These are phyloP conservation scores for Drosophila bunnanda DNA, from an alignment of 2,888 invertebrate species.

Conservation along the genomic window DNA sequence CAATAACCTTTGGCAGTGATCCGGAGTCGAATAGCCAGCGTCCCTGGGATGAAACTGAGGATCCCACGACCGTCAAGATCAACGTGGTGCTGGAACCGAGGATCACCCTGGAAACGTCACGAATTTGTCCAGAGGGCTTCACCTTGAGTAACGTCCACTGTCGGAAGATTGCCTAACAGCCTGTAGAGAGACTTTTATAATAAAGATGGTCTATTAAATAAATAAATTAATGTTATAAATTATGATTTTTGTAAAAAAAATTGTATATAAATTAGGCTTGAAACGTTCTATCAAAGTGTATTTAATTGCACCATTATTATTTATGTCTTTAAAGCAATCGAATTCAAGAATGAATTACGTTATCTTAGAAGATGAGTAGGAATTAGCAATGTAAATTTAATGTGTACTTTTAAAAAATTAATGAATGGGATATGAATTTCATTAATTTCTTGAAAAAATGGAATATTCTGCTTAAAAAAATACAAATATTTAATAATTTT, in stretches of 20 bases:
- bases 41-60: constrained; percentile 6
- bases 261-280: not conserved
- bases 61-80: not conserved
- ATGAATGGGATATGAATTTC: too few relatives aligned
- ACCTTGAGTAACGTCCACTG: constrained; percentile 46
- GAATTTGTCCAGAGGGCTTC: constrained; percentile 50
- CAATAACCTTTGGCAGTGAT: constrained; percentile 19
- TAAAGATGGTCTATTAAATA: not conserved
- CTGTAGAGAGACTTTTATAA: not conserved
- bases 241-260: not conserved
- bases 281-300: not conserved
- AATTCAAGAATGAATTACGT: not conserved
- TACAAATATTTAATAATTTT: not conserved
- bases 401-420: too few relatives aligned
- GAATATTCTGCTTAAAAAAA: not conserved
- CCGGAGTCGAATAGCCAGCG: constrained; percentile 5
- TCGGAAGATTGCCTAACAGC: constrained; percentile 52
- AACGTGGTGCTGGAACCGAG: constrained; percentile 42
- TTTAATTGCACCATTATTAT: not conserved
- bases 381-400: too few relatives aligned
- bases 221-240: not conserved
- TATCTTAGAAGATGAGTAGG: too few relatives aligned
- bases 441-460: not conserved
- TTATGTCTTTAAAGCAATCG: not conserved
- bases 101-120: constrained; percentile 58